These are phyloP conservation scores for Podargus strigoides DNA, from an alignment of 2,797 vertebrate genomes.

Conservation along the genomic window DNA sequence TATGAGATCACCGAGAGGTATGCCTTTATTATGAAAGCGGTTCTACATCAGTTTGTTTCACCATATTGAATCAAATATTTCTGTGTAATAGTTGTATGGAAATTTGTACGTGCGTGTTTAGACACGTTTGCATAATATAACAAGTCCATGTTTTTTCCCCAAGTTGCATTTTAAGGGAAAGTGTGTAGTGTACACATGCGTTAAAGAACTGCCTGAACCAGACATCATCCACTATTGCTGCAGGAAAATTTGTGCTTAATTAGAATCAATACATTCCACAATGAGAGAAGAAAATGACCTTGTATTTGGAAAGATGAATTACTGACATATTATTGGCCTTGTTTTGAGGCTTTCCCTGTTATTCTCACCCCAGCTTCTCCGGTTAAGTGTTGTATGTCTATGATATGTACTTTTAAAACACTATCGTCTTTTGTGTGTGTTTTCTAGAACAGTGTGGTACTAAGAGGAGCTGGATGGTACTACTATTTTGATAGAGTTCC, in stretches of 20 bases:
- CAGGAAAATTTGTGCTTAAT: slow-evolving; percentile 52
- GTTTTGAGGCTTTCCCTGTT: neutral
- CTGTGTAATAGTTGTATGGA: neutral
- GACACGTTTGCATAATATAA: neutral
- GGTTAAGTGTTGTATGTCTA: neutral
- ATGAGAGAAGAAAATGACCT: slow-evolving; percentile 40
- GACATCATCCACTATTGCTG: neutral
- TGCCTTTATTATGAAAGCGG: neutral
- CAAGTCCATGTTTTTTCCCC: neutral
- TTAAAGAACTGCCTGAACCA: neutral
- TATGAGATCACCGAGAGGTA: neutral
- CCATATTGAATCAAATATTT: neutral
- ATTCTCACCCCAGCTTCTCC: neutral
- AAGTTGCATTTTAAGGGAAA: neutral
- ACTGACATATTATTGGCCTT: neutral
- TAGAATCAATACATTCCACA: slow-evolving; percentile 43
- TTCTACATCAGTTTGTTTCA: neutral
- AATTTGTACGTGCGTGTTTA: neutral
- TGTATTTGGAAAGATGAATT: slow-evolving; percentile 15
- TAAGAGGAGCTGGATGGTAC: neutral
- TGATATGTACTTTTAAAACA: neutral
- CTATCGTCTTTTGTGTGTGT: neutral
- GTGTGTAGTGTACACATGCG: neutral
- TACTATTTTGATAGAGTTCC: neutral
- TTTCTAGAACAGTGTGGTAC: neutral